Percentiles rank a stretch among this genome's conserved stretches.
These are phyloP conservation scores for Lepidurus arcticus DNA, from an alignment of 1,140 invertebrate genomes.

Conservation along the genomic window DNA sequence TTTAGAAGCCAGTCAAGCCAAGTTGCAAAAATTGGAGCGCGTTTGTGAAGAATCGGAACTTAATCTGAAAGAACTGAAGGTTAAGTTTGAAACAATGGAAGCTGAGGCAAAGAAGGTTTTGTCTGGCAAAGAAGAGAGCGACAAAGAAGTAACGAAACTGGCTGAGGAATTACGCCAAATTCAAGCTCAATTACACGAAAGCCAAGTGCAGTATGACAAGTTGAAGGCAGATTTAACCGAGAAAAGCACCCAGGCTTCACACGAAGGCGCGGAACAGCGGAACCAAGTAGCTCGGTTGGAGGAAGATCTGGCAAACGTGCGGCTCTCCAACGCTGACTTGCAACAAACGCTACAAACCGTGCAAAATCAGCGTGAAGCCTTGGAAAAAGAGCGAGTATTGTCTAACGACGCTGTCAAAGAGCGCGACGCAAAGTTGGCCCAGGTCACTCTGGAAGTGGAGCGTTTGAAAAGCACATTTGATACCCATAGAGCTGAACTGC, in stretches of 20 bases:
- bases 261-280: background rate
- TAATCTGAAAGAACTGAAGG: background rate
- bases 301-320: conserved; percentile 43
- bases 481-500: conserved; percentile 36
- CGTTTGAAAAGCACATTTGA: conserved; percentile 37
- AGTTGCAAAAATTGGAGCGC: background rate
- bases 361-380: background rate
- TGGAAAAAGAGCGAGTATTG: conserved; percentile 3
- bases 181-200: background rate
- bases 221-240: conserved; percentile 4
- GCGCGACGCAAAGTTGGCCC: conserved; percentile 10
- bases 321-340: conserved; percentile 36
- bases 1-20: conserved; percentile 24
- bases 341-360: background rate
- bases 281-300: conserved; percentile 39
- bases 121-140: background rate
- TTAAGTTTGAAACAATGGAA: background rate
- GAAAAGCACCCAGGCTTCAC: background rate
- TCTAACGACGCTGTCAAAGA: conserved; percentile 25
- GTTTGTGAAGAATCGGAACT: background rate
- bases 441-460: conserved; percentile 46
- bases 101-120: background rate
- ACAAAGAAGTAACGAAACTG: background rate
- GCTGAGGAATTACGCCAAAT: background rate
- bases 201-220: background rate